Evolutionary conservation across 2,113 vertebrate species (phyloP).

Genomic region (Trematomus loennbergii): DNA sequence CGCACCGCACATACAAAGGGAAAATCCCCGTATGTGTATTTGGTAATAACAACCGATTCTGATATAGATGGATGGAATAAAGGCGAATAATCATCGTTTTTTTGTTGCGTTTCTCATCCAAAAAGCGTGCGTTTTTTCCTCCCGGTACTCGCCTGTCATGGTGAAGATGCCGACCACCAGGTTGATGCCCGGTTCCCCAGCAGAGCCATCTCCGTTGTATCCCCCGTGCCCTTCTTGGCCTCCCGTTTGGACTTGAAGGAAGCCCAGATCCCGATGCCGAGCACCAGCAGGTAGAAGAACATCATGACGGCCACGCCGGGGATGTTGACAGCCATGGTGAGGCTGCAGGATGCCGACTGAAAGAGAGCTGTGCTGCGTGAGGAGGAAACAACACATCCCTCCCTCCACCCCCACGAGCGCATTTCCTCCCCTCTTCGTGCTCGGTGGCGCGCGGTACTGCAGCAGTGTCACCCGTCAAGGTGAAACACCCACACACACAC

Average conservation of each 20-base stretch:
- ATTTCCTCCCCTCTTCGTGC: no score
- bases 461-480: constrained; percentile 15
- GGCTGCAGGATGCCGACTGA: constrained; percentile 1
- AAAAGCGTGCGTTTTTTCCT: no score
- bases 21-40: no score
- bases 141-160: constrained; percentile 63
- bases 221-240: constrained; percentile 58
- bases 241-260: constrained; percentile 62
- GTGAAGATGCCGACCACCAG: constrained; percentile 71
- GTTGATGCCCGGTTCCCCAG: constrained; percentile 68
- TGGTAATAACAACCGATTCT: no score
- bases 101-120: no score
- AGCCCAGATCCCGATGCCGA: constrained; percentile 67
- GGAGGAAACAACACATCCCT: constrained; percentile 25
- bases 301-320: constrained; percentile 65
- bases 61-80: no score
- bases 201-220: constrained; percentile 67
- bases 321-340: constrained; percentile 65
- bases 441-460: neutral
- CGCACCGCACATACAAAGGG: no score
- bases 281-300: constrained; percentile 67
- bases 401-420: constrained; percentile 3
- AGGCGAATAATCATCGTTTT: no score
- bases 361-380: constrained; percentile 13
- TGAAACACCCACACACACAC: neutral